phyloP scores from a whole-genome alignment of 2,888 invertebrate species.

The Caenorhabditis angaria region DNA sequence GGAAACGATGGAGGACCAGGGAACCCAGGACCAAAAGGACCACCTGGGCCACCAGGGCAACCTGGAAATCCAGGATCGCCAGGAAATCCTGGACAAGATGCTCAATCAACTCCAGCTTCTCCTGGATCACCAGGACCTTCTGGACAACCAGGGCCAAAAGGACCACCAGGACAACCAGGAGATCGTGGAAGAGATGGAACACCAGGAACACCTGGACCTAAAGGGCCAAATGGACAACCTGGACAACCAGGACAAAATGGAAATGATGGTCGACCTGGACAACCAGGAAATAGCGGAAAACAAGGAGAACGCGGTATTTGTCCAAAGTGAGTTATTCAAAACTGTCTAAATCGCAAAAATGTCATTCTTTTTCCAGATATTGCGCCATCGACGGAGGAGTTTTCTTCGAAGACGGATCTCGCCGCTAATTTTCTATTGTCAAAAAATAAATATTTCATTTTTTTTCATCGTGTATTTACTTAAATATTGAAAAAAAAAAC shows the following conservation, averaged over 20 bases:
- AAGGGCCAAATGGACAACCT: conserved; percentile 25
- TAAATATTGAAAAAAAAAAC: no score
- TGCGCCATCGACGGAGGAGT: neutral
- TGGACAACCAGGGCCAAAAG: conserved; percentile 31
- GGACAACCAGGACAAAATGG: neutral
- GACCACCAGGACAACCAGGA: conserved; percentile 33
- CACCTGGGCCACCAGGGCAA: conserved; percentile 51
- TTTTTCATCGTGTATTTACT: no score
- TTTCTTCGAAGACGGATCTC: neutral
- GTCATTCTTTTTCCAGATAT: neutral
- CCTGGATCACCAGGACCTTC: conserved; percentile 46
- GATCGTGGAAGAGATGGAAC: conserved; percentile 29
- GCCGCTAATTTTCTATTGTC: neutral
- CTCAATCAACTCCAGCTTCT: conserved; percentile 32
- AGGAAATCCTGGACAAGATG: conserved; percentile 43
- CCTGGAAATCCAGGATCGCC: conserved; percentile 49
- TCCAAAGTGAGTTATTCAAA: neutral
- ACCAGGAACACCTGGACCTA: conserved; percentile 16
- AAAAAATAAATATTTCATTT: neutral
- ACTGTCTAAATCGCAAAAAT: neutral
- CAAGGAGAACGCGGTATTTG: neutral
- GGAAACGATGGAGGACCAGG: conserved; percentile 53
- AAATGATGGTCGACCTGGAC: neutral
- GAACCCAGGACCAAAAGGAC: conserved; percentile 58
- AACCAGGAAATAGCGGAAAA: neutral